Conservation (phyloP, 2,797 vertebrate genomes). For the Gorsachius magnificus region DNA sequence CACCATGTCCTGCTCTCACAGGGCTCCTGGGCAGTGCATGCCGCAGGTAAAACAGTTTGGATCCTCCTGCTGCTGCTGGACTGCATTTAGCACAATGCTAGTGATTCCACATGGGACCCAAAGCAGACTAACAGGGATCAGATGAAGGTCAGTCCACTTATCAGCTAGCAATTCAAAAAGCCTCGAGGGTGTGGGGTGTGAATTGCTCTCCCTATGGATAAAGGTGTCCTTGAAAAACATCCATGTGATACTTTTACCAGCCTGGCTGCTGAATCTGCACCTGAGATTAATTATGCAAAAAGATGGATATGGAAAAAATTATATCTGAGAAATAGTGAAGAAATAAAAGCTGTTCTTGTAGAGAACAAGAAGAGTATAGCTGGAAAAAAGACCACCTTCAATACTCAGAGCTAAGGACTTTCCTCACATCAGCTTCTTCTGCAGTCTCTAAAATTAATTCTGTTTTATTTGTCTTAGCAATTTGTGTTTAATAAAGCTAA, state of each 20-base stretch:
- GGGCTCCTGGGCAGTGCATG: too few relatives aligned
- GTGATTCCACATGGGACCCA: not conserved
- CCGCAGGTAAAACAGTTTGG: not conserved
- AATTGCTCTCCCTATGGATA: not conserved
- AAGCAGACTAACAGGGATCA: not conserved
- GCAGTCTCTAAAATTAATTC: not conserved
- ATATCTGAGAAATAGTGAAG: not conserved
- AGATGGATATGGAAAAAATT: not conserved
- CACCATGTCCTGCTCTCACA: not conserved
- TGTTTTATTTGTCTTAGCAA: not conserved
- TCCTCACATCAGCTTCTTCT: not conserved
- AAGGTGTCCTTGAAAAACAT: not conserved
- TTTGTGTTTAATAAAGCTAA: not conserved
- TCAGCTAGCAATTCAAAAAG: not conserved
- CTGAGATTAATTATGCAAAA: not conserved
- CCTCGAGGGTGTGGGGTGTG: not conserved
- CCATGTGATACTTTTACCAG: not conserved
- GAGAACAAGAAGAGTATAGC: not conserved
- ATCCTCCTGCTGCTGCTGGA: not conserved
- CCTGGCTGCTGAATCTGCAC: not conserved
- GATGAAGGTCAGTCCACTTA: not conserved
- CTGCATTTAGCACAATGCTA: not conserved
- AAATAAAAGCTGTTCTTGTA: not conserved
- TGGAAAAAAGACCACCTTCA: not conserved
- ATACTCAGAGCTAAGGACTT: not conserved